Conservation (phyloP, 2,113 vertebrate genomes). For the Amphiprion percula region DNA sequence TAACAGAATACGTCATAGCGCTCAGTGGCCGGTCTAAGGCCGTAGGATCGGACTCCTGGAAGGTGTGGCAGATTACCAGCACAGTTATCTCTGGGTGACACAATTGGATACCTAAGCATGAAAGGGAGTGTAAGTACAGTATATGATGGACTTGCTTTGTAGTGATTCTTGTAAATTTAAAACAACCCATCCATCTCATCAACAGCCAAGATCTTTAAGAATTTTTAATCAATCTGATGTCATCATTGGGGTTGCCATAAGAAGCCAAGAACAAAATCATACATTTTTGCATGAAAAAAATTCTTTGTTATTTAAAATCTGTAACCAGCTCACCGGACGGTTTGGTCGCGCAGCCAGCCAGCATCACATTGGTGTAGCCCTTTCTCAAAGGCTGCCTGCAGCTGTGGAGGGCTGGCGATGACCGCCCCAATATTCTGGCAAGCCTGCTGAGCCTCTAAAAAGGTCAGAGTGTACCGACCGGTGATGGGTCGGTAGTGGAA, state of each 20-base stretch:
- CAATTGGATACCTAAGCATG: constrained; percentile 91
- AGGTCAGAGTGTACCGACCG: constrained; percentile 90
- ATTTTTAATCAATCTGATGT: not conserved
- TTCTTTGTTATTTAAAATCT: no score
- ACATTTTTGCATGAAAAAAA: no score
- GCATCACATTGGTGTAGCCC: constrained; percentile 95
- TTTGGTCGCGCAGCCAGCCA: constrained; percentile 95
- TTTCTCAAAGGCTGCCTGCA: constrained; percentile 91
- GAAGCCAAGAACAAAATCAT: no score
- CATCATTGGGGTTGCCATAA: not conserved
- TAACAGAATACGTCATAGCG: constrained; percentile 95
- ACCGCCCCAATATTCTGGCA: constrained; percentile 86
- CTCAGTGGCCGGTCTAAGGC: constrained; percentile 87
- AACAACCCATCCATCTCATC: not conserved
- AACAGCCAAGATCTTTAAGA: not conserved
- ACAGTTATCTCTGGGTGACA: constrained; percentile 90
- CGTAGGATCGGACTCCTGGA: constrained; percentile 90
- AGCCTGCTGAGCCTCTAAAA: constrained; percentile 87
- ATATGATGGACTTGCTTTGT: not conserved
- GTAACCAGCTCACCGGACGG: constrained; percentile 87
- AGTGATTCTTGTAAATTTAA: not conserved
- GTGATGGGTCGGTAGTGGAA: constrained; percentile 92
- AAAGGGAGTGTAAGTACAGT: not conserved
- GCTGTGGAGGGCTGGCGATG: constrained; percentile 90
- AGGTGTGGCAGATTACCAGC: constrained; percentile 87